Conservation (phyloP, 2,888 invertebrate genomes). For the Heliconius sara region DNA sequence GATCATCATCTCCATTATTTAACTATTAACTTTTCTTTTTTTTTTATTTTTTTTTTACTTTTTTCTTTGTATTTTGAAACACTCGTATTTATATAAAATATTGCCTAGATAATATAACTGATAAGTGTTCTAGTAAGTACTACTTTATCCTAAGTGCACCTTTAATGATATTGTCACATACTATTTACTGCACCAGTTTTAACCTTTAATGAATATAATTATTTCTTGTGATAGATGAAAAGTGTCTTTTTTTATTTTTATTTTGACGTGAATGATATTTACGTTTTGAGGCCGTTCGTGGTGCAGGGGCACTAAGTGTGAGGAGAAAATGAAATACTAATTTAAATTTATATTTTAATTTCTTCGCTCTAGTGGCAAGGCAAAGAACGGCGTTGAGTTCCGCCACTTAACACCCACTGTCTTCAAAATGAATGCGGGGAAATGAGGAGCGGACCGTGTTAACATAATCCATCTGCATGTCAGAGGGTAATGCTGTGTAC, state of each 20-base stretch:
- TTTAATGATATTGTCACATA: not conserved
- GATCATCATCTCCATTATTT: no score
- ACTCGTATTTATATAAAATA: not conserved
- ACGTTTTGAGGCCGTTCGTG: no score
- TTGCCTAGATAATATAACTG: not conserved
- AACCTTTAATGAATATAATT: not conserved
- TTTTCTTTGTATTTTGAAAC: no score
- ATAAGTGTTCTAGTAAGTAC: not conserved
- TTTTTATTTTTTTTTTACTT: no score
- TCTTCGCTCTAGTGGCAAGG: no score
- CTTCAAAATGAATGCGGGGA: no score
- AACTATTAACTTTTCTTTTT: no score
- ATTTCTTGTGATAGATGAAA: not conserved
- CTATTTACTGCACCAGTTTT: not conserved
- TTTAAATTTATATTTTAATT: not conserved
- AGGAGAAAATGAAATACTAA: no score
- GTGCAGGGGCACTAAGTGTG: no score
- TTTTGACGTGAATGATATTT: no score
- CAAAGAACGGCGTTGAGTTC: not conserved
- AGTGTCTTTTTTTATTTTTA: no score
- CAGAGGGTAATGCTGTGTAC: not conserved
- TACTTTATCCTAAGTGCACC: not conserved
- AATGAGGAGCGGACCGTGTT: not conserved
- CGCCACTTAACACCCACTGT: not conserved
- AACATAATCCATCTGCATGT: not conserved